Base-by-base conservation (phyloP, 2,797 vertebrate genomes). In the Otolemur crassicaudatus region DNA sequence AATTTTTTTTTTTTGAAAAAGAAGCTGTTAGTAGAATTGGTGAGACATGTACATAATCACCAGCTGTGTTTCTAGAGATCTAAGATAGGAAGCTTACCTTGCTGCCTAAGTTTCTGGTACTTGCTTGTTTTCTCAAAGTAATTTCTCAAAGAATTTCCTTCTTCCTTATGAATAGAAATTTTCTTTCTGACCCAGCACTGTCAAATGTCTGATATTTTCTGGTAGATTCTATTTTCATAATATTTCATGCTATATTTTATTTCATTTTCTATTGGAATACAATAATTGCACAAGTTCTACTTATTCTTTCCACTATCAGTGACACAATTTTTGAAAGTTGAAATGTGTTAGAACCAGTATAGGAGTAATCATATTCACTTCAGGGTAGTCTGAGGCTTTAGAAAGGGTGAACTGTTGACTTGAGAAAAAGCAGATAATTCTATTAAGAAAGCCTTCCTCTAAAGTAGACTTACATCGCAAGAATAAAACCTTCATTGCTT, bases 71-170 rank as follows among this genome's bases (percentile, higher is more conserved):
- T 87, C 49, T 84, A 20, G 70, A 77, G 27, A 63, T 8, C 70
- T 87, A 65, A 81, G 37, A 61, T 65, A 29, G 34, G 83, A 89
- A 27, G 23, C 77, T 95, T 81, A 77, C 13, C 37, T 92, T 46
- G 22, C 31, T 53, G 19, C 60, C 69, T 72, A 27, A 20, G 19
- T 95, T 91, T 82, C 91, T 77, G 22, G 9, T 80, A 70, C 25
- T 72, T 69, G 34, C 40, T 83, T 46, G 70, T 53, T 60, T 61
- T 94, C 88, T 90, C 77, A 79, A 92, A 34, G 75, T 29, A 20
- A 20, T 75, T 81, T 93, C 29, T 95, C 61, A 79, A 61, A 95
- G 56, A 89, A 85, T 79, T 40, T 89, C 46, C 46, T 75, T 94
- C 29, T 87, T 73, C n/a, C 72, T 46, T 60, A 81, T 14, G 49